Base-by-base conservation (phyloP, 2,888 invertebrate genomes). In the Falcaria lacertinaria region DNA sequence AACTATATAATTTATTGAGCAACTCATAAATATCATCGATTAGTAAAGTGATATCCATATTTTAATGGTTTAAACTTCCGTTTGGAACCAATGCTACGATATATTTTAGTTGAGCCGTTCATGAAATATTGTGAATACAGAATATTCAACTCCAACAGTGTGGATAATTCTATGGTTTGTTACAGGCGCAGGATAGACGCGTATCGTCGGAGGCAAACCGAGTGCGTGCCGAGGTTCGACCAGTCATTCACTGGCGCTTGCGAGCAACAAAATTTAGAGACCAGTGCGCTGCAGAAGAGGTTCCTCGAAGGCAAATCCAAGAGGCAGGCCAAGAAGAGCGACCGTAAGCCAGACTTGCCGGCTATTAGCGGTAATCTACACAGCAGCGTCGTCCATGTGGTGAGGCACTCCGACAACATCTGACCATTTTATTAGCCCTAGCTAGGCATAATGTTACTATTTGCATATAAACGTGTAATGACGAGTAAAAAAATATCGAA, bases 241-340 rank as follows among this genome's bases (percentile, higher is more conserved):
- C 96, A 96, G 75, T 94, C 96, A 54, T 95, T 96, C 82, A 95
- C 92, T 74, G 95, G 95, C 33, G 91, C 95, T 50, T 96, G 96
- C 88, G 97, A 97, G 72, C 97, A 97, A 77, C 96, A 97, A 78
- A 93, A 95, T 64, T 93, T 97, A 85, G 97, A 97, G 80, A 97
- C 97, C 32, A 91, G 94, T 60, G 93, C 95, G 54, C 90, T 98
- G 52, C 96, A 96, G 80, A 97, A 97, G 83, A 92, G 96, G 54
- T 97, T 94, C 83, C 91, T 97, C 64, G 98, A 98, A 85, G 95
- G 94, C 77, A 97, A 97, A 81, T 94, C 96, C 57, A 97, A 97
- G 84, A 91, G 95, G 61, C 94, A 95, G 57, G 94, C 95, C 47
- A 97, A 97, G 86, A 96, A 96, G 89, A 95, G 94, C 73, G 90